Evolutionary conservation across 2,113 vertebrate species (phyloP), one percentile per base, ranked within the genome.

Genomic region (Halichoerus grypus): DNA sequence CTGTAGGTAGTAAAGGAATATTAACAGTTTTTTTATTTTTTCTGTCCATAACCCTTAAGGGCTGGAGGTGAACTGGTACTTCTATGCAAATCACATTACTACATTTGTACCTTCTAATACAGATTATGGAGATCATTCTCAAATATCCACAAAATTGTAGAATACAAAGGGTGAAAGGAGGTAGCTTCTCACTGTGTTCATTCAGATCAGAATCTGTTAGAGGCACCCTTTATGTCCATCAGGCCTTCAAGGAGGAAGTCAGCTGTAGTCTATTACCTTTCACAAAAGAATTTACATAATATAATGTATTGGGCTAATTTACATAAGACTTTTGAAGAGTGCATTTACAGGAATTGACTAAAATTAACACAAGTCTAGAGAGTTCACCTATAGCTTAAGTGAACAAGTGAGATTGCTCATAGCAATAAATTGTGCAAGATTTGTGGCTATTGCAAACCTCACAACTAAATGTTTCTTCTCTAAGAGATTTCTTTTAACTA

Each of bases 391-490:
- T 53, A 83, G 16, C 3, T 65, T 61, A 77, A 77, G 16, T 53
- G 33, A 95, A 63, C 36, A 53, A 85, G n/a, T 49, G 57, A 88
- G 7, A 81, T 65, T 79, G 5, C n/a, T 87, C 49, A 69, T 16
- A 86, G 7, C 28, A 69, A 49, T 28, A 61, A 39, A 51, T 3
- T 82, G 61, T 67, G 1, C 7, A 79, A n/a, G 15, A 49, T 53
- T 24, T 57, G 8, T 46, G 14, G 18, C 79, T 89, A 92, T 84
- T 80, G 1, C 13, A 57, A 91, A 33, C 19, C 26, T 81, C 76
- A 92, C 28, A 80, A 76, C 63, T 69, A 76, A 81, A 28, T 95
- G 18, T 81, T 94, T 89, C 36, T 92, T 89, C 26, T 28, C 26
- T 28, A 77, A 46, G 21, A 96, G 6, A 65, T 55, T 71, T 82